These are phyloP conservation scores for Drosophila nigricruria DNA, from an alignment of 2,888 invertebrate genomes.

Conservation along the genomic window DNA sequence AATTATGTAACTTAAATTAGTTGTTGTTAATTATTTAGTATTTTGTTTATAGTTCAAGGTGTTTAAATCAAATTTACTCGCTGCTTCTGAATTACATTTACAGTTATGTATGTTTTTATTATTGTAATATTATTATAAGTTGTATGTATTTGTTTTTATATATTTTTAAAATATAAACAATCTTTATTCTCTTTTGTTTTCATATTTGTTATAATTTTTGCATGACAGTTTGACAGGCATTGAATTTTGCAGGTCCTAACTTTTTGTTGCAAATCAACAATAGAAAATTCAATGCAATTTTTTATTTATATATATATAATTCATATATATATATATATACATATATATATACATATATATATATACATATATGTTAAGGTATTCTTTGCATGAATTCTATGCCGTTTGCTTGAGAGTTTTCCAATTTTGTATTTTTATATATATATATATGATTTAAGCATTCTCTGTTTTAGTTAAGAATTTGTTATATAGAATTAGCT, in stretches of 20 bases:
- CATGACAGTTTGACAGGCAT: constrained; percentile 46
- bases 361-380: constrained; percentile 33
- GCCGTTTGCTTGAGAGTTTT: constrained; percentile 26
- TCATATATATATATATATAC: neutral
- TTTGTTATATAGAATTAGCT: constrained; percentile 21
- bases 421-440: constrained; percentile 16
- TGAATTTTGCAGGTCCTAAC: constrained; percentile 14
- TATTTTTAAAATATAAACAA: constrained; percentile 83
- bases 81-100: constrained; percentile 45
- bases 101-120: constrained; percentile 29
- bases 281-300: constrained; percentile 33
- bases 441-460: constrained; percentile 26
- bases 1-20: constrained; percentile 59
- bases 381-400: constrained; percentile 34
- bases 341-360: neutral
- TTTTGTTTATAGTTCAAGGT: constrained; percentile 26
- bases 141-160: constrained; percentile 56
- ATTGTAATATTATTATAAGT: constrained; percentile 42
- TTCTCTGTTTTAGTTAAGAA: constrained; percentile 42
- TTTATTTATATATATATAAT: neutral
- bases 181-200: constrained; percentile 83
- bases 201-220: constrained; percentile 13
- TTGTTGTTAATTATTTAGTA: constrained; percentile 37
- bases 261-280: constrained; percentile 16
- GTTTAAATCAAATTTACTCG: constrained; percentile 54